A percentile compares a stretch with the other conserved stretches of the same genome.
phyloP scores from a whole-genome alignment of 2,113 vertebrate species.

The Chionomys nivalis region DNA sequence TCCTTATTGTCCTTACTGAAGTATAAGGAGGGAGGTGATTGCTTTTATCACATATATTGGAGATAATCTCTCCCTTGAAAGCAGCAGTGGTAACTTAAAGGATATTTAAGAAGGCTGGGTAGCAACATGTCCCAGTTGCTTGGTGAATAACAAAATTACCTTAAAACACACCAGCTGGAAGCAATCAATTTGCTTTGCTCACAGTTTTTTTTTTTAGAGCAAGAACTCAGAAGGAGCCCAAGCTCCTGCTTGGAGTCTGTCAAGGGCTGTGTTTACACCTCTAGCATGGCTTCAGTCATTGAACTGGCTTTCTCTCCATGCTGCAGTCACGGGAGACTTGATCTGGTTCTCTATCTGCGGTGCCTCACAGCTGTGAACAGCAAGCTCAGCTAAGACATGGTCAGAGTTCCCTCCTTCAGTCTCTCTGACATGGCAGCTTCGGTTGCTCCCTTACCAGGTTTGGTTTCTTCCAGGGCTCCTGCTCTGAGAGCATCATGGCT shows the following conservation, averaged over 20 bases:
- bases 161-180: background rate
- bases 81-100: background rate
- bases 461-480: background rate
- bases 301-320: background rate
- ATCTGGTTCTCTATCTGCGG: background rate
- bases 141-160: background rate
- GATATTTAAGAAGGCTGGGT: background rate
- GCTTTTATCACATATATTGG: conserved; percentile 10
- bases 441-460: background rate
- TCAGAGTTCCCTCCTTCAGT: background rate
- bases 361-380: background rate
- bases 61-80: background rate
- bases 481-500: background rate
- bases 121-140: background rate
- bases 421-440: background rate
- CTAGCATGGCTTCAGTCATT: too few relatives aligned
- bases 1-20: conserved; percentile 11
- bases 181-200: background rate
- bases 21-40: background rate
- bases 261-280: background rate
- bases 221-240: background rate
- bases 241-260: background rate
- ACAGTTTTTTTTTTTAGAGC: background rate
- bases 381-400: too few relatives aligned
- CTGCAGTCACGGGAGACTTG: background rate